Evolutionary conservation across 2,113 vertebrate species (phyloP), one percentile per base, ranked within the genome.

Genomic region (Baryphthengus martii): DNA sequence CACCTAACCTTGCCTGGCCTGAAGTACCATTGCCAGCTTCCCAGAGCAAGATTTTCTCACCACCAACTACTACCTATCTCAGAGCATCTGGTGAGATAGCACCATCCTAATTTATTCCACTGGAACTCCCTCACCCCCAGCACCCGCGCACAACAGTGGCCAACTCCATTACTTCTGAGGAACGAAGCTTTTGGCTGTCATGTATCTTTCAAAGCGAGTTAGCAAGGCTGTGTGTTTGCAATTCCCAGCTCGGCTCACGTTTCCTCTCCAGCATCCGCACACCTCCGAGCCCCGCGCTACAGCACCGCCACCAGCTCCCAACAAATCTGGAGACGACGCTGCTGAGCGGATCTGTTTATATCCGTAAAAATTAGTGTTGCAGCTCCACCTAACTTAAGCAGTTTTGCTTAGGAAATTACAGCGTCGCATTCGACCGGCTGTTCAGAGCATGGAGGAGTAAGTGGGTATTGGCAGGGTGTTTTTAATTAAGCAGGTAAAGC

Each of bases 401-500:
- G 90, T 84, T 87, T 86, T 85, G 76, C 91, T 92, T 72, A 74
- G 72, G 71, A 96, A 97, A 94, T 95, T 97, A 97, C 85, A 97
- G 96, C 50, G 35, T 90, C 87, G 90, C 95, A 96, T 96, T 88
- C 44, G 7, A 93, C 90, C 18, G 50, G 84, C 96, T 93, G 95
- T 90, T 98, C 95, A 85, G 93, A 96, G 95, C 79, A 78, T 42
- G 85, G 52, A 82, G 28, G 56, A 90, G 33, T 74, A 71, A 95
- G 97, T 89, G 87, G 84, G 88, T 91, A 94, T 76, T 78, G 92
- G 96, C 80, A 93, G 76, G 55, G 31, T 93, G 97, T 78, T 97
- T 98, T 97, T 97, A 98, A 98, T 97, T 97, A 97, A 93, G 92
- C 96, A 98, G 97, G 96, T 85, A 97, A 95, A 96, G 84, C 93